Base-by-base conservation (phyloP, 2,797 vertebrate genomes). In the Coccyzus lansbergi region DNA sequence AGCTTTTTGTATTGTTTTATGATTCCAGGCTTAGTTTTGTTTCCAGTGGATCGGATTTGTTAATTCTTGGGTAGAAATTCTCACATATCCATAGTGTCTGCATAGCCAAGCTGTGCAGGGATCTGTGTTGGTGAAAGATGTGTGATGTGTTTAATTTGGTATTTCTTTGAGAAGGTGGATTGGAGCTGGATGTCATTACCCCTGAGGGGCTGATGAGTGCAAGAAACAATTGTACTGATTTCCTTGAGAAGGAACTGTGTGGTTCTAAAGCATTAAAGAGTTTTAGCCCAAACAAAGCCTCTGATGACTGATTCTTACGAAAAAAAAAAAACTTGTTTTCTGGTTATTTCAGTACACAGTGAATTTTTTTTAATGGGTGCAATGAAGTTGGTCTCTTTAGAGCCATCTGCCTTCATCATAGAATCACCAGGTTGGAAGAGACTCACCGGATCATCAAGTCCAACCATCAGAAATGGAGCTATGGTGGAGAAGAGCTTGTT, bases 81-180 rank as follows among this genome's bases (percentile, higher is more conserved):
- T 81, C 22, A 0, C 17, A 2, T 4, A 3, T 4, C 2, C 1
- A 0, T 13, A 6, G 33, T 2, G 1, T 20, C 34, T 40, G 38
- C 15, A 8, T 1, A 9, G 55, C 40, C 18, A 3, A 48, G 34
- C 56, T 38, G 2, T 4, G 71, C 49, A 19, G 15, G 44, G 34
- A 3, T 4, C 29, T 24, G 46, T 26, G 56, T 15, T 44, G 9
- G n/a, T 15, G 58, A 22, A 21, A 24, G 10, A 24, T 3, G 33
- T 7, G 4, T 1, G 5, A 2, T 3, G 33, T 6, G 4, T n/a
- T 63, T 16, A 0, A 12, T 12, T 15, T 18, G 20, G 34, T 3
- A 0, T 48, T 74, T 13, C 36, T 36, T 7, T 18, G 42, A 9
- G 74, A 4, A 55, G 31, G 25, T 51, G 25, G 33, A 36, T 25